Evolutionary conservation across 1,140 invertebrate genomes (phyloP), one percentile per base, ranked within the genome.

Genomic region (Gonatopus flavifemur): DNA sequence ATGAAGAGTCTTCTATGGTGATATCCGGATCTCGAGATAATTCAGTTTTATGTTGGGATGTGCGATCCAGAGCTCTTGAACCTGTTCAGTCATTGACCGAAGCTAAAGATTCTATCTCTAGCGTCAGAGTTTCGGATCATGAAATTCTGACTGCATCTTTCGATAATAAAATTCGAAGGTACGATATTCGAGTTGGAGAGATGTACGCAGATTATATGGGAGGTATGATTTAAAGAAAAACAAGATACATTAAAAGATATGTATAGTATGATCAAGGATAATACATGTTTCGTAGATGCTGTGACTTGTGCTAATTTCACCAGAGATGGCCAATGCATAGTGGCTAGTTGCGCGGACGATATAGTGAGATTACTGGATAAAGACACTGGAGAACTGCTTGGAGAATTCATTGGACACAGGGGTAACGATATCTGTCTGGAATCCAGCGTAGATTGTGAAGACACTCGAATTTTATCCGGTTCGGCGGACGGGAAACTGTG

Each of bases 21-120:
- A 66, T 97, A 9, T 97, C 95, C 42, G 96, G 94, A 3, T 93
- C 92, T 18, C 81, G 93, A 28, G 96, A 99, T 72, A 94, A 96
- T 67, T 87, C 87, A 0, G 88, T 97, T 2, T 88, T 89, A 80
- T 87, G 87, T 66, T 98, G 93, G 93, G 96, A 99, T 74, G 77
- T 86, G 20, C 81, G 86, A 49, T 86, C 88, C 19, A 83, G 84
- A 57, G 83, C 81, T 30, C 77, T 84, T 38, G 87, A 90, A 45
- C 89, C 93, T 1, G 82, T 93, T 40, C 89, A 96, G 76, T 81
- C 86, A 25, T 78, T 98, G 60, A 87, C 88, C 71, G 94, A 98
- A 67, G 93, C 94, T 0, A 95, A 92, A 73, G 96, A 99, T 75
- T 89, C 89, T 59, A 89, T 98, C 32, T 96, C 92, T 8, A 88